Base-by-base conservation (phyloP, 2,797 vertebrate genomes). In the Prionace glauca region DNA sequence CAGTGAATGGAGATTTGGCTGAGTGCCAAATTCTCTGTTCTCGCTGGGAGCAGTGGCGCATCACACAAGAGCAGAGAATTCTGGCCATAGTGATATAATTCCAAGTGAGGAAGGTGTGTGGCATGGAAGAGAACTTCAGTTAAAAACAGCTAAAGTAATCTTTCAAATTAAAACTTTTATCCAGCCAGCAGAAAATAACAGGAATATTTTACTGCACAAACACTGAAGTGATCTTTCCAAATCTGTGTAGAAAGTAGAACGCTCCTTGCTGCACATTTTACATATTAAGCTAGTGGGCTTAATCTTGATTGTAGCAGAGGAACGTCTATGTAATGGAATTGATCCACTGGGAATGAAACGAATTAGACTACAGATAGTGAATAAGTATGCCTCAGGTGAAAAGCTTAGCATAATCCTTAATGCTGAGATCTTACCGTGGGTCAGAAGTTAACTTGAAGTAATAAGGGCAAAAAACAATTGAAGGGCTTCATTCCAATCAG, bases 271-370 rank as follows among this genome's bases (percentile, higher is more conserved):
- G 20, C 36, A 84, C 81, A 5, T 56, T 41, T 84, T 84, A 87
- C 86, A 87, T 50, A 87, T 45, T n/a, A n/a, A n/a, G 24, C 3
- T 2, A 50, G 45, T 50, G 10, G 86, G 8, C 24, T 87, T 87
- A 87, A 87, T 87, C 86, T 56, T 87, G 86, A 87, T 87, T 87
- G 45, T 50, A 86, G 45, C 87, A 32, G 87, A 16, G 87, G 29
- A 60, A 50, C 29, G 60, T 90, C 20, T 41, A 62, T 32, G 56
- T 90, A 90, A 90, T 90, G 29, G 50, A 90, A 60, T 62, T 84
- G 81, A 84, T 41, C 81, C 32, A 91, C 5, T 22, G 29, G 60
- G 29, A 69, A 1, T 69, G 65, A 24, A 92, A 62, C 3, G 62
- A 65, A 69, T 92, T 92, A 36, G 22, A n/a, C n/a, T 41, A 22